Evolutionary conservation across 2,797 vertebrate species (phyloP), one percentile per base, ranked within the genome.

Genomic region (Oreonectes daqikongensis): DNA sequence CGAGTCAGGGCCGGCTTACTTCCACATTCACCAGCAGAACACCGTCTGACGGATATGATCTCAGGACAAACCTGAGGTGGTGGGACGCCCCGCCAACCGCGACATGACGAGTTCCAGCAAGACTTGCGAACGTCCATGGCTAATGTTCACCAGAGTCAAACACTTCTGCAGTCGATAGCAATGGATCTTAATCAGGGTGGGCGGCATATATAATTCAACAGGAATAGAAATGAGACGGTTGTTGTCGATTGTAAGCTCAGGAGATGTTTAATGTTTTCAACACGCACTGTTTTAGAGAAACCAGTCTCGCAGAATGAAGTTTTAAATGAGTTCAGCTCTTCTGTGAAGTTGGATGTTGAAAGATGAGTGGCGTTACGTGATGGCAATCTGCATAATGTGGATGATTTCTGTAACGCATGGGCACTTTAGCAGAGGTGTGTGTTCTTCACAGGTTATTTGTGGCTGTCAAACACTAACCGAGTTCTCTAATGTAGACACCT

Each of bases 31-130:
- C 52, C 79, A 71, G 75, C 72, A 60, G 80, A 82, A 85, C 82
- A 82, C 74, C 71, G 71, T 80, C 75, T 77, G 84, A 83, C 78
- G 68, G 78, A 73, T 85, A 78, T 82, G 77, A 82, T 79, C 48
- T 42, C 48, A 79, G 63, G 77, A 81, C 85, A 74, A 65, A 82
- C 75, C 75, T 69, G 78, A 73, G 71, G 81, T 75, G 82, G 74
- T 80, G 69, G 76, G 84, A 85, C 72, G 61, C 80, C 79, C 64
- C 50, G 70, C 73, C 72, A 57, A 42, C 11, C 40, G 11, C 40
- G 61, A 69, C 79, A 77, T 38, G 40, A 74, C 72, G n/a, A 59
- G 69, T 69, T 72, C 79, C 69, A 70, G 74, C 40, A 67, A 46
- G 73, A 67, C 82, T 73, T 67, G 50, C 74, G 61, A 76, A 77